Evolutionary conservation across 2,113 vertebrate species (phyloP), one percentile per base, ranked within the genome.

Genomic region (Trachemys scripta): DNA sequence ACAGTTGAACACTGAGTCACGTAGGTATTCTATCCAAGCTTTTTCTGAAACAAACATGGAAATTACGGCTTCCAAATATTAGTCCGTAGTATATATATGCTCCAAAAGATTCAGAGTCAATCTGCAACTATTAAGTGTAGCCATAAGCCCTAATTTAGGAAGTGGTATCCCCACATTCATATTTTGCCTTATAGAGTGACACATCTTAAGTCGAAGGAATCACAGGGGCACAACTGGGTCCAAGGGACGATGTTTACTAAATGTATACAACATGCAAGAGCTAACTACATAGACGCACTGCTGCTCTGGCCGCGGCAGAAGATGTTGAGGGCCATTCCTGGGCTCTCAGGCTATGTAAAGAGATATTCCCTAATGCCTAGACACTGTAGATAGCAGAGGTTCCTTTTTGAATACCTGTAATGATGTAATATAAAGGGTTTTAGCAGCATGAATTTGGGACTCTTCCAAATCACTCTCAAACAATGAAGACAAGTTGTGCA

Each of bases 31-130:
- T 2, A 6, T 1, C 27, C 51, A 9, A 25, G 31, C 47, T 25
- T 65, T 17, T 38, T 25, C 62, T 19, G 47, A 50, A 51, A 65
- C 47, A 27, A 29, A 29, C 3, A 16, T 51, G 4, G 31, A 8
- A 19, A 38, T 38, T 72, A 56, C 2, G 4, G 5, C 45, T 20
- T 1, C 3, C 0, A 1, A 45, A 76, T 76, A 49, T 50, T 19
- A 51, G 86, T 1, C 50, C 49, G 29, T 6, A 1, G n/a, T 7
- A 79, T 24, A 1, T 1, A 20, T 65, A 53, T 4, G 42, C 80
- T 10, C 0, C 1, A 22, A 0, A 53, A 9, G 13, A 14, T 8
- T 10, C 79, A 38, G 47, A 62, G 57, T 31, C 56, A 59, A 62
- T 62, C 57, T 62, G 25, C 25, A 27, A 57, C 25, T 57, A 27